Base-by-base conservation (phyloP, 2,113 vertebrate species). In the Mugil cephalus region DNA sequence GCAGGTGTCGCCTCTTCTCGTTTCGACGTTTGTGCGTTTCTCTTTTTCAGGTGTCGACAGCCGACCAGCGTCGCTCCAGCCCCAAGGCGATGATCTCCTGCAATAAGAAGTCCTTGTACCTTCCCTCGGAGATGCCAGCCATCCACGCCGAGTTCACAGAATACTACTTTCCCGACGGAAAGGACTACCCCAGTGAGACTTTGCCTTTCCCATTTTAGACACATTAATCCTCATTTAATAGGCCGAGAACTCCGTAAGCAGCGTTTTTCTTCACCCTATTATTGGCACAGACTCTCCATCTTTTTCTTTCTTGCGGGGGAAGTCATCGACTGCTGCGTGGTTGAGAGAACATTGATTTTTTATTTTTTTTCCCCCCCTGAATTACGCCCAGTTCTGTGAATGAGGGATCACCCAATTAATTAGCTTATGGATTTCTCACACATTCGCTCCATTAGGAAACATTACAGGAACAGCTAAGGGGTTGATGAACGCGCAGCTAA, bases 151-250 rank as follows among this genome's bases (percentile, higher is more conserved):
- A 99, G 91, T 98, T 99, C 90, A 99, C 98, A 40, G 98, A 99
- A 86, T 99, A 99, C 92, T 99, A 99, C 89, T 99, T 96, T 67
- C 96, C 97, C 19, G 98, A 99, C 88, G 98, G 95, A 86, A 99
- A 97, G 80, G 97, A 99, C 86, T 98, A 96, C 84, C 97, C 98
- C 62, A 96, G 98, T 99, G 95, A 95, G 96, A 80, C 14, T 15
- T 34, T 13, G 15, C 18, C 5, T 45, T 8, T n/a, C 11, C 51
- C 1, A n/a, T 65, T 62, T 54, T 14, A 53, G 35, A 77, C 35
- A 24, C 12, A 10, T 50, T 42, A 2, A 55, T 40, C 39, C 7
- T 47, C 6, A 36, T 69, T 60, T 52, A 11, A 30, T 48, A 21
- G 56, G 6, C 14, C 30, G 12, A 14, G 35, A 58, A 39, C 45